Base-by-base conservation (phyloP, 2,797 vertebrate genomes). In the Cossypha caffra region DNA sequence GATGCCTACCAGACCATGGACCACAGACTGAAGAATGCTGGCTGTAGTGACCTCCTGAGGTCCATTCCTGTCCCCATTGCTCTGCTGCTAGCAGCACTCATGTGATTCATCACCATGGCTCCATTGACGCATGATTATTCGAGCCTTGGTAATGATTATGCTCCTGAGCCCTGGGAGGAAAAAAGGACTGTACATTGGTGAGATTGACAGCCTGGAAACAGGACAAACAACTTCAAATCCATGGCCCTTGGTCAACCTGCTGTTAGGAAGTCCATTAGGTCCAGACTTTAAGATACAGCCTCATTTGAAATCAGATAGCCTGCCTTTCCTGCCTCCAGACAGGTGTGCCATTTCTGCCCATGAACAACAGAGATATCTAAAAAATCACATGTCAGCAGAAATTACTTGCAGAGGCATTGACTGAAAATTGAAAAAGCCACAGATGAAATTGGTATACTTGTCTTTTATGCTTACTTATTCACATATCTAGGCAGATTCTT, bases 1-100 rank as follows among this genome's bases (percentile, higher is more conserved):
- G 79, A 68, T 96, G 76, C 88, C 90, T 91, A 86, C 64, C 79
- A 95, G 94, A 91, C 77, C 81, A 67, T 82, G 89, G 91, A 79
- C 74, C 77, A 92, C 74, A 87, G 77, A 79, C 51, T 89, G 81
- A 94, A 82, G 76, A 93, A 59, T 57, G 71, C 31, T 87, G 67
- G 31, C 63, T 31, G 20, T 59, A 86, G 75, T 95, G 91, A 90
- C 85, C 93, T 91, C 57, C 89, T 21, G 68, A 95, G 61, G 52
- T 83, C 79, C 75, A 33, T 94, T 90, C 38, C 61, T 80, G 52
- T 33, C 81, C 52, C 79, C 50, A 67, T 86, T 92, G 75, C 78
- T 86, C 87, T 85, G 61, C 74, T 90, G 10, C 37, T 20, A 71
- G 71, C 52, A 82, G 86, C 6, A 1, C 59, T 93, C 45, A 54